Conservation (phyloP, 92 coral and sea anemone genomes). For the Zoanthus solanderi region DNA sequence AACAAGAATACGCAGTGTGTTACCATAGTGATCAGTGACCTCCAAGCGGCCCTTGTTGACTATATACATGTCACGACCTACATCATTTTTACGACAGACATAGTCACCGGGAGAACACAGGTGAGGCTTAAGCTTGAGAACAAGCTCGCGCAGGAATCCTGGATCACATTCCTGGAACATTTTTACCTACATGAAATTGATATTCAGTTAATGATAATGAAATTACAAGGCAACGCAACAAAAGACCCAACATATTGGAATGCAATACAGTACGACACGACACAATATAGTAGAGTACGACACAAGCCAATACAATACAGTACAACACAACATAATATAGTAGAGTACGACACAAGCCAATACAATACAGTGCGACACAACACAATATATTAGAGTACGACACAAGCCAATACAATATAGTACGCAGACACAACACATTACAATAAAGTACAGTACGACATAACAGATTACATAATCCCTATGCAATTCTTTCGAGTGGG, state of each 20-base stretch:
- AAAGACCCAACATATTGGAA: no score
- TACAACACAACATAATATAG: no score
- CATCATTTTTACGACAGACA: constrained; percentile 92
- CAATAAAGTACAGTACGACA: background rate
- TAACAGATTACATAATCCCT: background rate
- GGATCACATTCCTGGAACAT: constrained; percentile 98
- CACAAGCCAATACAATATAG: background rate
- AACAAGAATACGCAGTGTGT: constrained; percentile 78
- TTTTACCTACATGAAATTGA: constrained; percentile 60
- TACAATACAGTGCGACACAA: background rate
- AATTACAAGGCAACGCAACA: background rate
- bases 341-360: background rate
- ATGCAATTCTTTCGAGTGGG: no score
- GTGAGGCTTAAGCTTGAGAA: constrained; percentile 77
- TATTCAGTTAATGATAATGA: background rate
- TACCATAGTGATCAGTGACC: constrained; percentile 80
- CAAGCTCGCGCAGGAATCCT: constrained; percentile 89
- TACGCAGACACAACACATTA: background rate
- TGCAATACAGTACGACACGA: no score
- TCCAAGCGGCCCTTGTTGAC: constrained; percentile 91
- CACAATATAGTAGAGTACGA: no score
- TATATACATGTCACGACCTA: constrained; percentile 96
- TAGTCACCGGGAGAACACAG: constrained; percentile 94
- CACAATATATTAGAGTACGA: background rate
- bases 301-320: no score